Evolutionary conservation across 2,888 invertebrate genomes (phyloP), one percentile per base, ranked within the genome.

Genomic region (Lasioglossum malachurum): DNA sequence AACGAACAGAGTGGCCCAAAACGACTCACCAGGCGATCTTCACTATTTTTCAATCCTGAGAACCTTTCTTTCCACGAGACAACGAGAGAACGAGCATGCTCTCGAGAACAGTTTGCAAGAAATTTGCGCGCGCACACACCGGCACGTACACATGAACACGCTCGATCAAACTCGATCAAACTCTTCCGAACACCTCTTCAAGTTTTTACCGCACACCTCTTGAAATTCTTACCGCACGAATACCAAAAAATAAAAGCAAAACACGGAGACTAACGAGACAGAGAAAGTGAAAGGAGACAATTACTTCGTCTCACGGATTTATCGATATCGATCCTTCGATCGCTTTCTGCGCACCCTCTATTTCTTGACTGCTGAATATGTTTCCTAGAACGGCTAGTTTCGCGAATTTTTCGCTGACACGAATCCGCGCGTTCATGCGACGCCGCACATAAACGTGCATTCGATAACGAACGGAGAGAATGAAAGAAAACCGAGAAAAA

Each of bases 341-440:
- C 84, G 85, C 88, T 91, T 91, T 90, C 86, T 82, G 75, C 78
- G 84, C 86, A 84, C 74, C 80, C 84, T 88, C 84, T 88, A 81
- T 88, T 87, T 78, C 80, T 85, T 85, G 57, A 82, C 76, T 80
- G 86, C 76, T 77, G 75, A 88, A 23, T 84, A 90, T 60, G 83
- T 90, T 88, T 87, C 81, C 86, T 92, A 91, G 89, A 84, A 88
- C 86, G 89, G 88, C 88, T 93, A 91, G 88, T 90, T 90, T 91
- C 91, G 87, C 87, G 76, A 81, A 77, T 71, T 75, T 49, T 82
- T 78, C 78, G 80, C 83, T 84, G 82, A 82, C 76, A 76, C 79
- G 77, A 87, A 83, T 57, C 72, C 79, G 74, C 72, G 83, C 44
- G 23, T 87, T 84, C 82, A 3, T 27, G 27, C 60, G 27, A 60